phyloP scores from a whole-genome alignment of 1,140 invertebrate species.

The Bombus pyrosoma region DNA sequence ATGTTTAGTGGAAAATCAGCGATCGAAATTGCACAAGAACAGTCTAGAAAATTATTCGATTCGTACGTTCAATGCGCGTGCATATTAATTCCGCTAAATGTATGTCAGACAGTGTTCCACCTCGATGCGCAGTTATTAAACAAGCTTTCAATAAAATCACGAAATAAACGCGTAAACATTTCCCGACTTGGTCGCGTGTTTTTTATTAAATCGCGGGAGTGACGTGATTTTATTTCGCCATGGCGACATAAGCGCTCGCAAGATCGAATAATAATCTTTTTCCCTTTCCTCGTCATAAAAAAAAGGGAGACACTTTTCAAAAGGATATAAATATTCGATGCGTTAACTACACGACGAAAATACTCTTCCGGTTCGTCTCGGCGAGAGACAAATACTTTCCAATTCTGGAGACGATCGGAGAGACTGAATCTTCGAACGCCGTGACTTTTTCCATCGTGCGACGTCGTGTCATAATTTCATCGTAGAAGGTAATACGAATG shows the following conservation, averaged over 20 bases:
- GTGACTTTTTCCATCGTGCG: slow-evolving; percentile 21
- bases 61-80: neutral
- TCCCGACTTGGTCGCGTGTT: too few relatives aligned
- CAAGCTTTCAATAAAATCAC: slow-evolving; percentile 9
- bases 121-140: slow-evolving; percentile 11
- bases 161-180: slow-evolving; percentile 11
- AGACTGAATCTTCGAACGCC: neutral
- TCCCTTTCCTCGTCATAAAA: too few relatives aligned
- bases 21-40: neutral
- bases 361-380: neutral
- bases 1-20: neutral
- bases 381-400: neutral
- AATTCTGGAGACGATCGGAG: neutral
- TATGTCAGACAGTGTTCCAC: neutral
- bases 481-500: slow-evolving; percentile 60
- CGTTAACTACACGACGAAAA: too few relatives aligned
- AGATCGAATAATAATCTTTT: neutral
- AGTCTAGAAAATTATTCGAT: slow-evolving; percentile 18
- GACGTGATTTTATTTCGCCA: neutral
- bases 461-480: slow-evolving; percentile 72
- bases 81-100: slow-evolving; percentile 4
- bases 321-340: neutral
- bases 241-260: too few relatives aligned
- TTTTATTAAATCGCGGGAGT: neutral
- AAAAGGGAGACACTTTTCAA: too few relatives aligned